A percentile compares a stretch with the other conserved stretches of the same genome.
Evolutionary conservation across 2,797 vertebrate genomes (phyloP).

Genomic region (Psittacula echo): DNA sequence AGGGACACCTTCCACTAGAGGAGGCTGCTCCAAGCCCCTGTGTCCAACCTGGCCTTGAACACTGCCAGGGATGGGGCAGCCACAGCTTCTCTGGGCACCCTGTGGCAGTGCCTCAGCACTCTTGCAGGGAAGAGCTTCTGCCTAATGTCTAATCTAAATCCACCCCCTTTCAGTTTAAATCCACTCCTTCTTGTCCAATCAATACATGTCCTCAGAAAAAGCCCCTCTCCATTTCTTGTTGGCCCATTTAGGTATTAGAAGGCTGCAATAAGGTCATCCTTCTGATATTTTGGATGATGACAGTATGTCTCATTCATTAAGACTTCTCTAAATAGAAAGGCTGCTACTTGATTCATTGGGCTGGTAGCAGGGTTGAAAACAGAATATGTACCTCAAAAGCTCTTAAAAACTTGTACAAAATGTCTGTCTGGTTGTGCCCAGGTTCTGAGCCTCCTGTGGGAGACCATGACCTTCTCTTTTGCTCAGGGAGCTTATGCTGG

Average conservation of each 20-base stretch:
- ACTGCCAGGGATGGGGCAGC: neutral
- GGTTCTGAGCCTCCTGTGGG: neutral
- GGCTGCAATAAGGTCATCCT: neutral
- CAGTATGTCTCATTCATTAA: neutral
- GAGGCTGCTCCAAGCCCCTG: neutral
- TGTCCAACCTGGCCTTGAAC: neutral
- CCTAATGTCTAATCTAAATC: neutral
- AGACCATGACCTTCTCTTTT: neutral
- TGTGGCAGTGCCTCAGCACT: neutral
- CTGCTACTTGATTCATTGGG: neutral
- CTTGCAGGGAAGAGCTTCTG: neutral
- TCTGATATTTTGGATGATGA: neutral
- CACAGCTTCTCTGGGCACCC: neutral
- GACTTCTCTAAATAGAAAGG: neutral
- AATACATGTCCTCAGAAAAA: neutral
- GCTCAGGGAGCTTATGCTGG: neutral
- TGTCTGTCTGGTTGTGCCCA: neutral
- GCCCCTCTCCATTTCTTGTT: neutral
- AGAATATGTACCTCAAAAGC: neutral
- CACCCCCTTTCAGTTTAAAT: neutral
- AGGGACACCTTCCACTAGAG: neutral
- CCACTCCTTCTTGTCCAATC: neutral
- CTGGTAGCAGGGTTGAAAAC: neutral
- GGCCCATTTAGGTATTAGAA: neutral
- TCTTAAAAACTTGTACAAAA: neutral